Conservation (phyloP, 2,113 vertebrate genomes). For the Catharus bicknelli region DNA sequence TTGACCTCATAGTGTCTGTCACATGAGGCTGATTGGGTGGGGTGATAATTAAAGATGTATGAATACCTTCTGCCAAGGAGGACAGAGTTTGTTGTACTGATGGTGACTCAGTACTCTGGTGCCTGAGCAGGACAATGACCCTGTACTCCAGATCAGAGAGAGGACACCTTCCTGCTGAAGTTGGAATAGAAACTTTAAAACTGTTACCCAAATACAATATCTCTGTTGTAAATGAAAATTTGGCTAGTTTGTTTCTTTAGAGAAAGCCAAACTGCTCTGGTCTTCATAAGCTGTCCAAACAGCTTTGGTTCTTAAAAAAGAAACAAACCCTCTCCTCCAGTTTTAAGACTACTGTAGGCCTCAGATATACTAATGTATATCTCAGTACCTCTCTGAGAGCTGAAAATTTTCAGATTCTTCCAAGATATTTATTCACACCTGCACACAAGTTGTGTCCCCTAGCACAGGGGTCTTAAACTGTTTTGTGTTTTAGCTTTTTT, state of each 20-base stretch:
- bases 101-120: neutral
- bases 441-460: neutral
- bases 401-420: neutral
- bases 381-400: neutral
- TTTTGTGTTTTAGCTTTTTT: neutral
- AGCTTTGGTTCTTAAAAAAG: neutral
- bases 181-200: neutral
- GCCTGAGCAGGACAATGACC: neutral
- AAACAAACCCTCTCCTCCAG: neutral
- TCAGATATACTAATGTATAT: neutral
- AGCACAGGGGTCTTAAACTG: neutral
- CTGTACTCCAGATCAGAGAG: neutral
- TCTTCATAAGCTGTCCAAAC: neutral
- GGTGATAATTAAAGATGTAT: neutral
- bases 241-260: neutral
- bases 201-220: neutral
- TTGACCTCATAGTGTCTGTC: neutral
- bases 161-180: neutral
- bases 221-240: neutral
- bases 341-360: neutral
- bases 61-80: neutral
- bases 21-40: neutral
- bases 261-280: neutral
- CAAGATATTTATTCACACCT: accelerated
- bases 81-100: neutral